These are phyloP conservation scores for Blomia tropicalis DNA, from an alignment of 2,888 invertebrate genomes.

Conservation along the genomic window DNA sequence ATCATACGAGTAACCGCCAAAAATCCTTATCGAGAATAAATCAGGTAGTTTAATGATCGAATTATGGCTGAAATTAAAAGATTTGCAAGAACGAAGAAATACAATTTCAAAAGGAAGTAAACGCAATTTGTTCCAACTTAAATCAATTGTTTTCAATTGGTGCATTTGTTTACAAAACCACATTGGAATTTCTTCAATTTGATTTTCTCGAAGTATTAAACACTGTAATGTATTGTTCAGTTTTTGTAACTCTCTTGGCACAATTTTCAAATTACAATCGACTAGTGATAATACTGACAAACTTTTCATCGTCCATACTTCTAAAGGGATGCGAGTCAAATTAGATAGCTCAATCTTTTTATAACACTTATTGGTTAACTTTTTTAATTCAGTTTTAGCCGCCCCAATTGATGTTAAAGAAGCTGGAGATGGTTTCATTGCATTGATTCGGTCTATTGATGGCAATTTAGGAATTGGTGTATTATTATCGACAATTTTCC, in stretches of 20 bases:
- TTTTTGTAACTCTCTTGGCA: background rate
- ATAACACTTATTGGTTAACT: background rate
- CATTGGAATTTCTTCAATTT: slow-evolving; percentile 14
- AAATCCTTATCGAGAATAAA: background rate
- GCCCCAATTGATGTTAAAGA: background rate
- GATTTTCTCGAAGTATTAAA: background rate
- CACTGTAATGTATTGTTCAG: background rate
- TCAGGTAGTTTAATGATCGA: background rate
- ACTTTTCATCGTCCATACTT: background rate
- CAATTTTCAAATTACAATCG: background rate
- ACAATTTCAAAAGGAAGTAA: slow-evolving; percentile 1
- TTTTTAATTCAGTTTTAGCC: background rate
- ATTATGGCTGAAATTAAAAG: background rate
- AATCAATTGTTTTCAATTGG: slow-evolving; percentile 3
- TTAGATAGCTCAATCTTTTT: slow-evolving; percentile 1
- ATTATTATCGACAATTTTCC: background rate
- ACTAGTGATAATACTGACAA: background rate
- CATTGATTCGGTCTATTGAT: background rate
- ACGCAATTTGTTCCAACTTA: background rate
- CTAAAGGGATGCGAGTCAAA: background rate
- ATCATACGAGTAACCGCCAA: background rate
- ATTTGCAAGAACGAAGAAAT: background rate
- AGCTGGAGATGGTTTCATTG: background rate
- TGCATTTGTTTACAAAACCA: slow-evolving; percentile 9
- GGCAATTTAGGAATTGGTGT: background rate